phyloP scores from a whole-genome alignment of 2,888 invertebrate species.

The Clostera curtula region DNA sequence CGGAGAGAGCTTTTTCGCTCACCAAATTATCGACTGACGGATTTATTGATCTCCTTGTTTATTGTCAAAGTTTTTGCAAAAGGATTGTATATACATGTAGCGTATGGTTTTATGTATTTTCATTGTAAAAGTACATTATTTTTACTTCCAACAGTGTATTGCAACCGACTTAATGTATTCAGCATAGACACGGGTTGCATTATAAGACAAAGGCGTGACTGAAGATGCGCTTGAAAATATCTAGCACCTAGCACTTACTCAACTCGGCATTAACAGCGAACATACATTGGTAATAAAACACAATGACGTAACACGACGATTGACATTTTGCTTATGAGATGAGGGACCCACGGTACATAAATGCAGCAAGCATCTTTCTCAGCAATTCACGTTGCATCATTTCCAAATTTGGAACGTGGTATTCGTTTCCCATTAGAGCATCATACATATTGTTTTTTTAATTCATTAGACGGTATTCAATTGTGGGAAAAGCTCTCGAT shows the following conservation, averaged over 20 bases:
- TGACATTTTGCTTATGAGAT: slow-evolving; percentile 59
- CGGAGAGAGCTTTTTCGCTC: too few relatives aligned
- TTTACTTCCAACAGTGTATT: too few relatives aligned
- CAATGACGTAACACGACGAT: slow-evolving; percentile 53
- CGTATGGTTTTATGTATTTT: too few relatives aligned
- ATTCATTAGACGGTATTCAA: too few relatives aligned
- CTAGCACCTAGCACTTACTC: slow-evolving; percentile 36
- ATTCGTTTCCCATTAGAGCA: slow-evolving; percentile 1
- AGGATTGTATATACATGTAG: too few relatives aligned
- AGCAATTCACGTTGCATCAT: slow-evolving; percentile 24
- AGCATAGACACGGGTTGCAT: slow-evolving; percentile 7
- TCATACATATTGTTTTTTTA: too few relatives aligned
- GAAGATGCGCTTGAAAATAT: slow-evolving; percentile 39
- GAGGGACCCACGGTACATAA: slow-evolving; percentile 30
- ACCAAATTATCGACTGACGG: too few relatives aligned
- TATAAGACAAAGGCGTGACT: slow-evolving; percentile 23
- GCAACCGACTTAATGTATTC: too few relatives aligned
- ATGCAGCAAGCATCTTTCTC: slow-evolving; percentile 30
- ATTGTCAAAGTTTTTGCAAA: too few relatives aligned
- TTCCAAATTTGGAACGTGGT: slow-evolving; percentile 16
- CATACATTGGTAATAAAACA: slow-evolving; percentile 56
- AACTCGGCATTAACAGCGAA: slow-evolving; percentile 36
- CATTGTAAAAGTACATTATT: too few relatives aligned
- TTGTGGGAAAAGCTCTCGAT: too few relatives aligned
- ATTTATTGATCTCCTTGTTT: too few relatives aligned